phyloP scores from a whole-genome alignment of 2,113 vertebrate species.

The Ia io region DNA sequence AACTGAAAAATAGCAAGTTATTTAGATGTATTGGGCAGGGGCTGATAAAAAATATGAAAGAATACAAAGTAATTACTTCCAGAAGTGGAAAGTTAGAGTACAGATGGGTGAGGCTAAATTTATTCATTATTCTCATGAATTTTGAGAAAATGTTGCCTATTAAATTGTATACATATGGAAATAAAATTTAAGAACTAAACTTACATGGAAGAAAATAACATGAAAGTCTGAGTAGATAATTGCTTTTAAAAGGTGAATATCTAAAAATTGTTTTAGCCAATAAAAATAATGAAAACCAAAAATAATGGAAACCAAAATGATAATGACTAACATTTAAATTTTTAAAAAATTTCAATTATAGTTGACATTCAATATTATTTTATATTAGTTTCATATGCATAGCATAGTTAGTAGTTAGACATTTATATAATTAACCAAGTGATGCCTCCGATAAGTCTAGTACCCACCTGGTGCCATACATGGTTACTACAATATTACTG shows the following conservation, averaged over 20 bases:
- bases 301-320: not conserved
- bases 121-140: not conserved
- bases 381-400: not conserved
- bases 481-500: not conserved
- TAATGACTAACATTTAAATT: not conserved
- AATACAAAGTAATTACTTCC: constrained; percentile 1
- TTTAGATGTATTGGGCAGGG: not conserved
- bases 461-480: not conserved
- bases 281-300: not conserved
- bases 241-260: not conserved
- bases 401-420: not conserved
- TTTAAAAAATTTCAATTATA: not conserved
- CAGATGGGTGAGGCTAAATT: not conserved
- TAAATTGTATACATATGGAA: not conserved
- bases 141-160: not conserved
- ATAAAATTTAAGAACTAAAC: not conserved
- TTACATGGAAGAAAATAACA: not conserved
- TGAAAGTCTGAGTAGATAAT: not conserved
- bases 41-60: not conserved
- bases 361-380: not conserved
- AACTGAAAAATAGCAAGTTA: not conserved
- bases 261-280: not conserved
- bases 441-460: not conserved
- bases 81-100: not conserved
- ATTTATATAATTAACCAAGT: not conserved